Percentiles rank a stretch among this genome's conserved stretches.
These are phyloP conservation scores for Tragelaphus strepsiceros DNA, from an alignment of 2,113 vertebrate genomes.

Conservation along the genomic window DNA sequence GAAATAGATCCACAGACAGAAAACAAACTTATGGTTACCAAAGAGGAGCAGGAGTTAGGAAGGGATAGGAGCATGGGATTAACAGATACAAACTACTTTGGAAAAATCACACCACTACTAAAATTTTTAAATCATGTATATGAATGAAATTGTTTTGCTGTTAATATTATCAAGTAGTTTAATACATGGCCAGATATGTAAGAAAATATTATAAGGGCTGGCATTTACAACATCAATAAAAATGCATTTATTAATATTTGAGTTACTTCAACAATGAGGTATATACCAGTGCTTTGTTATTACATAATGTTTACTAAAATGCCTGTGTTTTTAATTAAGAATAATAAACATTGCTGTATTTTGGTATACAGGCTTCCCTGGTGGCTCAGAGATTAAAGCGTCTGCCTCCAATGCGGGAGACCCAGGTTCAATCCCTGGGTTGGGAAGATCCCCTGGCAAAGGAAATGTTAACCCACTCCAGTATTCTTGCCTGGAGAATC, in stretches of 20 bases:
- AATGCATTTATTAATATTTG: not conserved
- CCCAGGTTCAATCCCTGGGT: too few relatives aligned
- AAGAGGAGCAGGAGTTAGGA: not conserved
- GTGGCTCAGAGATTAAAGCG: too few relatives aligned
- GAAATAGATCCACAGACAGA: not conserved
- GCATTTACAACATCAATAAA: not conserved
- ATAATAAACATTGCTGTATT: not conserved
- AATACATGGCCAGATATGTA: not conserved
- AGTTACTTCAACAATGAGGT: not conserved
- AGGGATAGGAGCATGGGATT: not conserved
- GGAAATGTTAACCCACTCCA: too few relatives aligned
- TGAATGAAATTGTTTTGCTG: not conserved
- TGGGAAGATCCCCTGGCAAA: too few relatives aligned
- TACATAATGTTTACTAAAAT: not conserved
- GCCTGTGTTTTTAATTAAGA: not conserved
- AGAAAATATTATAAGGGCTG: not conserved
- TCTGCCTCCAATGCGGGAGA: too few relatives aligned
- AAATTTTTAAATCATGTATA: not conserved
- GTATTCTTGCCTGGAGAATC: too few relatives aligned
- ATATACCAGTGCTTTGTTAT: not conserved
- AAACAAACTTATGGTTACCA: not conserved
- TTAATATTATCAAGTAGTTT: not conserved
- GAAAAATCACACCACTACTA: not conserved
- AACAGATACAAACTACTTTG: not conserved
- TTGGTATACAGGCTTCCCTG: not conserved